These are phyloP conservation scores for Pollicipes pollicipes DNA, from an alignment of 1,140 invertebrate genomes.

Conservation along the genomic window DNA sequence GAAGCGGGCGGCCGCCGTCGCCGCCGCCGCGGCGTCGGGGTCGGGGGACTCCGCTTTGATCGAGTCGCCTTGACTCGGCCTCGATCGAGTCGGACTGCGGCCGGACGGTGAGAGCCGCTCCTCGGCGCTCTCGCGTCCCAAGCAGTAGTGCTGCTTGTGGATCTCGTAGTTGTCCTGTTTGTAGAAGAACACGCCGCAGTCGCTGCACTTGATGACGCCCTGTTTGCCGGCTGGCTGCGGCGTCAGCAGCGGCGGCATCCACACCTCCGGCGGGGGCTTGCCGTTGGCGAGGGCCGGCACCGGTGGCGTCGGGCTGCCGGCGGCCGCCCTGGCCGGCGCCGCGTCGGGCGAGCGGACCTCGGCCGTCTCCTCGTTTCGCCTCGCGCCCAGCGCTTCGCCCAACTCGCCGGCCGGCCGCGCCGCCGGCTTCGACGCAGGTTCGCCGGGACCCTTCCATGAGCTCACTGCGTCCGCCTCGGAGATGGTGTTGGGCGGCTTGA, in stretches of 20 bases:
- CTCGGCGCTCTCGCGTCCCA: slow-evolving; percentile 35
- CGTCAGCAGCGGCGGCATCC: not conserved
- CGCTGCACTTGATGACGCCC: not conserved
- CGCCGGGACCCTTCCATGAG: too few species aligned
- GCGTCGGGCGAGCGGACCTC: too few species aligned
- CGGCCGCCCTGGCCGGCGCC: too few species aligned
- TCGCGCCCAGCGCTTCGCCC: too few species aligned
- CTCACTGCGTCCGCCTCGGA: not conserved
- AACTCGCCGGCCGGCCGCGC: not conserved
- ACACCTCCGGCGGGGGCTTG: not conserved
- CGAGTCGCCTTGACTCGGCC: too few species aligned
- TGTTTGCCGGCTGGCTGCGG: too few species aligned
- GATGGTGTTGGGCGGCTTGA: not conserved
- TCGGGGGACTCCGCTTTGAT: slow-evolving; percentile 26
- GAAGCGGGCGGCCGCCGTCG: slow-evolving; percentile 26
- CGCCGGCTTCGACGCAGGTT: not conserved
- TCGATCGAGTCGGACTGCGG: slow-evolving; percentile 23
- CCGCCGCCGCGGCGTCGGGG: slow-evolving; percentile 24
- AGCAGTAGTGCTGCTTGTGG: slow-evolving; percentile 88
- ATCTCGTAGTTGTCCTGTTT: slow-evolving; percentile 85
- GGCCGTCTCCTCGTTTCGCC: too few species aligned
- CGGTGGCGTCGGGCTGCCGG: not conserved
- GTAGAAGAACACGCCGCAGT: slow-evolving; percentile 50
- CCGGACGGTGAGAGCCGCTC: slow-evolving; percentile 16
- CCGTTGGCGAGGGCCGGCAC: not conserved